phyloP scores from a whole-genome alignment of 2,113 vertebrate genomes.

The Elachura formosa region DNA sequence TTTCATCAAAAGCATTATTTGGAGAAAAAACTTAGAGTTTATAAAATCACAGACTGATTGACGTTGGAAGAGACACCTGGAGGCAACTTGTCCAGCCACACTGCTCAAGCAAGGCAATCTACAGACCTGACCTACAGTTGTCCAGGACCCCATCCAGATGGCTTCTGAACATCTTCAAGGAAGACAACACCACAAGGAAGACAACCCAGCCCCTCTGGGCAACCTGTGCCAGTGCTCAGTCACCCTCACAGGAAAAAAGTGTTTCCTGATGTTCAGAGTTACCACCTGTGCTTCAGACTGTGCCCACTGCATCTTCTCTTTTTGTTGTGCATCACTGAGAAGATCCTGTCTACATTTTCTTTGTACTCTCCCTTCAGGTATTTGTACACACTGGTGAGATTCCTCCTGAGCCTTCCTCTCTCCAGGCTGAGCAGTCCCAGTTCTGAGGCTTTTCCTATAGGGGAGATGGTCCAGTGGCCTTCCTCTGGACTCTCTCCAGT shows the following conservation, averaged over 20 bases:
- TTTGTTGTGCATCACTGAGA: neutral
- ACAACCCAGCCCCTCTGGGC: neutral
- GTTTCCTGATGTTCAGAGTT: neutral
- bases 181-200: neutral
- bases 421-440: neutral
- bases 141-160: neutral
- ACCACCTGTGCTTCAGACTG: neutral
- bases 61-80: rapidly evolving
- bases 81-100: neutral
- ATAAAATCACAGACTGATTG: neutral
- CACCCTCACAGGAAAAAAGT: neutral
- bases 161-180: neutral
- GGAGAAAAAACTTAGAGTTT: neutral
- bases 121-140: neutral
- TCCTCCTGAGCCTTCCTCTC: neutral
- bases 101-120: neutral
- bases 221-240: neutral
- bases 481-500: neutral
- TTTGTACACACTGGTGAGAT: neutral
- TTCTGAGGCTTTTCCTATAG: neutral
- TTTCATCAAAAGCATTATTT: neutral
- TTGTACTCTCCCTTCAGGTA: neutral
- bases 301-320: neutral
- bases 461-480: neutral
- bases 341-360: neutral